A percentile compares a stretch with the other conserved stretches of the same genome.
Conservation (phyloP, 2,888 invertebrate genomes). For the Caenorhabditis zanzibari region DNA sequence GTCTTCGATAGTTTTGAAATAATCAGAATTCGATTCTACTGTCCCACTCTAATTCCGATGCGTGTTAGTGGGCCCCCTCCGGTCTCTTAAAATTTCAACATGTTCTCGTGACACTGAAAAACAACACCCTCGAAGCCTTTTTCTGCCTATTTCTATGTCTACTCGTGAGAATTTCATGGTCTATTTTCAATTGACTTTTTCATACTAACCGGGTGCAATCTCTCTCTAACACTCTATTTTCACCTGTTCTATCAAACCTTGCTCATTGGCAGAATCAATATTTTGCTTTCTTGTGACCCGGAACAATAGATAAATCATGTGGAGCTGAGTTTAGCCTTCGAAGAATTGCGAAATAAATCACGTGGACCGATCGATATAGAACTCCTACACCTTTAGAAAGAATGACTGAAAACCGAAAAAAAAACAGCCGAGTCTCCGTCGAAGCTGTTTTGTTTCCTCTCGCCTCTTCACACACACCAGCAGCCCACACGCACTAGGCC, state of each 20-base stretch:
- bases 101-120: slow-evolving; percentile 39
- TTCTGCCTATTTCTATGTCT: slow-evolving; percentile 17
- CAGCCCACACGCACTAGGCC: slow-evolving; percentile 46
- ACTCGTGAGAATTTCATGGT: slow-evolving; percentile 17
- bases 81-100: slow-evolving; percentile 18
- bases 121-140: slow-evolving; percentile 36
- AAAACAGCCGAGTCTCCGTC: slow-evolving; percentile 39
- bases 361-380: slow-evolving; percentile 34
- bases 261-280: neutral
- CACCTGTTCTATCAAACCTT: neutral
- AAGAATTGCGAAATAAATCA: slow-evolving; percentile 52
- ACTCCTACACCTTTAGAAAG: slow-evolving; percentile 27
- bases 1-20: neutral
- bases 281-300: neutral
- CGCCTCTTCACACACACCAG: neutral
- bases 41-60: neutral
- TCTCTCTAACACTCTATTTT: neutral
- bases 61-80: slow-evolving; percentile 10
- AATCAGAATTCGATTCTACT: neutral
- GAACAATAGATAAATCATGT: slow-evolving; percentile 40
- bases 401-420: slow-evolving; percentile 48
- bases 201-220: neutral
- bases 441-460: slow-evolving; percentile 25
- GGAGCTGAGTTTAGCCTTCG: slow-evolving; percentile 2
- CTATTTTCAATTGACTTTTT: neutral